These are phyloP conservation scores for Clavelina lepadiformis DNA, from an alignment of 23 tunicate genomes.

Conservation along the genomic window DNA sequence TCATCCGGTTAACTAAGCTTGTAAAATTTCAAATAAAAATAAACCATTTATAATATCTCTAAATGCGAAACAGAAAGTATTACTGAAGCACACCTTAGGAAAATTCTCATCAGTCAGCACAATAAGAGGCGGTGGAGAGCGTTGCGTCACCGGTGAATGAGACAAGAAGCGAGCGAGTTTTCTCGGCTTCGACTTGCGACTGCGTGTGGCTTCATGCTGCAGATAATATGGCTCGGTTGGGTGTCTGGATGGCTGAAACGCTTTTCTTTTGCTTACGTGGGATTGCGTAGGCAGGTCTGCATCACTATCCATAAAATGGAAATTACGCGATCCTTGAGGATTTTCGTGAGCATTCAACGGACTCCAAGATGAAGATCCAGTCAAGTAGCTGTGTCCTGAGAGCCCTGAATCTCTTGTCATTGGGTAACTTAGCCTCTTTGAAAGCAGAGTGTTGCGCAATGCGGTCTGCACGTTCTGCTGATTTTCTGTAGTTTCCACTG, in stretches of 20 bases:
- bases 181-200: slow-evolving; percentile 21
- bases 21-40: no score
- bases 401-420: background rate
- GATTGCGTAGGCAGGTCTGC: background rate
- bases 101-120: no score
- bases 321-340: background rate
- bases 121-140: no score
- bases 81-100: no score
- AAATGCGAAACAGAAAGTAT: no score
- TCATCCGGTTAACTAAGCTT: no score
- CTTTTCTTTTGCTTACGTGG: slow-evolving; percentile 47
- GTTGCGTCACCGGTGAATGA: slow-evolving; percentile 11
- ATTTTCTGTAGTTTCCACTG: background rate
- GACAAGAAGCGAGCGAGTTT: slow-evolving; percentile 2
- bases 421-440: slow-evolving; percentile 8
- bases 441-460: background rate
- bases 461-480: background rate
- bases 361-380: slow-evolving; percentile 26
- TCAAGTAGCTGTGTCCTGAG: background rate
- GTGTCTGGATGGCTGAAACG: slow-evolving; percentile 41
- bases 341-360: slow-evolving; percentile 16
- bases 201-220: background rate
- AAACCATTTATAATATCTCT: no score
- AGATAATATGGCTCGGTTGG: slow-evolving; percentile 26
- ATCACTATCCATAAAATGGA: background rate